These are phyloP conservation scores for Crocallis elinguaria DNA, from an alignment of 2,888 invertebrate genomes.

Conservation along the genomic window DNA sequence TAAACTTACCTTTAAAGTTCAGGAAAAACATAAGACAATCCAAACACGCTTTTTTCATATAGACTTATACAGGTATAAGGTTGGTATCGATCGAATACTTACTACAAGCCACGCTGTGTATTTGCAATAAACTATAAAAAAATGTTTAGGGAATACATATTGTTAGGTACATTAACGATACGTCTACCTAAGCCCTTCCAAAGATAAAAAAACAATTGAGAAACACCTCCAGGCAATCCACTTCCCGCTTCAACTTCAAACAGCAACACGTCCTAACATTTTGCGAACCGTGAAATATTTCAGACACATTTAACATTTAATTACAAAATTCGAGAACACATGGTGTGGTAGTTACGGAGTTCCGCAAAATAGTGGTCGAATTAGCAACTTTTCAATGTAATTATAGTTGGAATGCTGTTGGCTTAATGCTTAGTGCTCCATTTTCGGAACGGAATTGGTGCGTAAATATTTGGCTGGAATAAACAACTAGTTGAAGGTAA, in stretches of 20 bases:
- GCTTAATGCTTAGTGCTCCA: slow-evolving; percentile 24
- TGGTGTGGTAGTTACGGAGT: slow-evolving; percentile 35
- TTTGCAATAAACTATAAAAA: no score
- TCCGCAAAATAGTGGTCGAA: slow-evolving; percentile 41
- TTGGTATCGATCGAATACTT: no score
- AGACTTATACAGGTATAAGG: no score
- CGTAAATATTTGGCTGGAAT: slow-evolving; percentile 18
- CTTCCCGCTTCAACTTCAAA: slow-evolving; percentile 23
- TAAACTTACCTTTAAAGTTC: no score
- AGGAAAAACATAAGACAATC: no score
- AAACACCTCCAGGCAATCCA: slow-evolving; percentile 5
- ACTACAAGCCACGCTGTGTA: no score
- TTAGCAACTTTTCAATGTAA: slow-evolving; percentile 55
- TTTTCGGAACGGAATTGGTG: slow-evolving; percentile 16
- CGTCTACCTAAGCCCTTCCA: background rate
- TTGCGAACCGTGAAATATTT: slow-evolving; percentile 33
- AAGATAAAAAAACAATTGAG: background rate
- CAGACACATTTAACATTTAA: slow-evolving; percentile 45
- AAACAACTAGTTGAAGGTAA: background rate
- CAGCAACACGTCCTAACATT: slow-evolving; percentile 29
- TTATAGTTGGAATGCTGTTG: slow-evolving; percentile 38
- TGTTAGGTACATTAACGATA: no score
- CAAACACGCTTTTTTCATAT: no score
- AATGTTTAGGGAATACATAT: no score
- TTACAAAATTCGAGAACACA: slow-evolving; percentile 43